Evolutionary conservation across 1,140 invertebrate genomes (phyloP), one percentile per base, ranked within the genome.

Genomic region (Drosophila watanabei): DNA sequence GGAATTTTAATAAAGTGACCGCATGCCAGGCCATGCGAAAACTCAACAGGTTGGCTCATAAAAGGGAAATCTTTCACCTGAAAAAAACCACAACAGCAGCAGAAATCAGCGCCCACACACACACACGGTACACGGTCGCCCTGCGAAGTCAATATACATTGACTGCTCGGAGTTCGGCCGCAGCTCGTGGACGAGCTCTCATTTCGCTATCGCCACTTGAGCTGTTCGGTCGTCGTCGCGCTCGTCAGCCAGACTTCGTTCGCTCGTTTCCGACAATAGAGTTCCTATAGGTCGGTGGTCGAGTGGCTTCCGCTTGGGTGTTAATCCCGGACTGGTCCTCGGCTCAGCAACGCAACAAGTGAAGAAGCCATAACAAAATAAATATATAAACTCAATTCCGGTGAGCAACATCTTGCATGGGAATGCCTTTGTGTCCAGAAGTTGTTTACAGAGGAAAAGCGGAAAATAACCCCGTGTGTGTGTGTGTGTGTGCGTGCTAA

Each of bases 211-310:
- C 32, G 46, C 45, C 48, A 33, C 68, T 73, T 70, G 70, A 73
- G 69, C 69, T 61, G 71, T 32, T 58, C 71, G 71, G 71, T 75
- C 45, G 49, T 69, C 20, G 54, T 69, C 33, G 48, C 33, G 63
- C 39, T 68, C 48, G 35, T n/a, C 20, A 56, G 54, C 9, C 39
- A 39, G 13, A 39, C 13, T 14, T 70, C 39, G 39, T 45, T 41
- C 6, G 20, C 14, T 48, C 37, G 48, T 30, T 32, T 60, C 46
- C 37, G 37, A 16, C 32, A 39, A n/a, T 30, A 35, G 13, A 32
- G 30, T 45, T 33, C 28, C 10, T 4, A 30, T 16, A 33, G 18
- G 52, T 52, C 13, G 32, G 49, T 66, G 39, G 37, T 10, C 24
- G 37, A 30, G 7, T 57, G 28, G 52, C 28, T 73, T 73, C 56